Base-by-base conservation (phyloP, 2,797 vertebrate genomes). In the Falco novaeseelandiae region DNA sequence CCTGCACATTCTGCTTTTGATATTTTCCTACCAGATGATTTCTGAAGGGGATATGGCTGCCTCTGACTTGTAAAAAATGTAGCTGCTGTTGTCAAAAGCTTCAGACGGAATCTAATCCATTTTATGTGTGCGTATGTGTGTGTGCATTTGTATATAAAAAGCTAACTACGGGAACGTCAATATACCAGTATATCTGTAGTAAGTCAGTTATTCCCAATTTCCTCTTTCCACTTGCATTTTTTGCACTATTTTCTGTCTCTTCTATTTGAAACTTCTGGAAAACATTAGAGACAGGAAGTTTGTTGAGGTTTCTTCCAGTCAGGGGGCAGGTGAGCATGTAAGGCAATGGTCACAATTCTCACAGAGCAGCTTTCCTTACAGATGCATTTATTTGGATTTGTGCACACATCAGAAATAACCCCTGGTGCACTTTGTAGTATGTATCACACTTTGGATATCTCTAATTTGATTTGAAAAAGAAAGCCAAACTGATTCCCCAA, bases 21-120 rank as follows among this genome's bases (percentile, higher is more conserved):
- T 54, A 82, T 94, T 90, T 96, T 91, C 72, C 18, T 77, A 90
- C 89, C 85, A 93, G 22, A 65, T 90, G 54, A 86, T 85, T 91
- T 86, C 80, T 94, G 87, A 61, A 57, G 59, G 70, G 77, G 93
- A 84, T 84, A 78, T 57, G 20, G 69, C 79, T 90, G 84, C 77
- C 44, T 65, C 17, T 25, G 57, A 51, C 61, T 84, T 81, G 66
- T 44, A 27, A 14, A 74, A 88, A 61, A 25, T 27, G 34, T 71
- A 62, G 40, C 57, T 84, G 17, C 70, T 73, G 65, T 69, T 44
- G 25, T 84, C 40, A 23, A 71, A 78, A 81, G 23, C 26, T 59
- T 63, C 29, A 62, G 72, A 95, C 73, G 0, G 1, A 87, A 87
- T 38, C 69, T 49, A 66, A 84, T 69, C 54, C 23, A 15, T 71